These are phyloP conservation scores for Bucorvus abyssinicus DNA, from an alignment of 2,797 vertebrate species.

Conservation along the genomic window DNA sequence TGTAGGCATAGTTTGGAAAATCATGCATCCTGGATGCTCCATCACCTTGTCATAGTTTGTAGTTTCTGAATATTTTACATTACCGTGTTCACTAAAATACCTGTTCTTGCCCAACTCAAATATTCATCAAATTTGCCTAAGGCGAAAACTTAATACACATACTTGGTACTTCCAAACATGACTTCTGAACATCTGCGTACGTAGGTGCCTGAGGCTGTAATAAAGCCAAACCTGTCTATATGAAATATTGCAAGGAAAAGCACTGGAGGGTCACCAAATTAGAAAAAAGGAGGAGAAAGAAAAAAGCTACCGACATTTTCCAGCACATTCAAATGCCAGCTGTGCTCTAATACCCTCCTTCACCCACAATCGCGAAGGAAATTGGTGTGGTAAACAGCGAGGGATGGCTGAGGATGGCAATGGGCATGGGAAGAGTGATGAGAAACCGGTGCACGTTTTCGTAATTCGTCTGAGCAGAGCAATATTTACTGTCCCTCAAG, in stretches of 20 bases:
- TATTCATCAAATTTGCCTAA: not conserved
- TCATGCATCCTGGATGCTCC: not conserved
- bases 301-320: not conserved
- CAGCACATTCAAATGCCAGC: not conserved
- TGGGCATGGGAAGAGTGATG: not conserved
- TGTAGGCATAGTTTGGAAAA: not conserved
- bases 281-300: not conserved
- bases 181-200: not conserved
- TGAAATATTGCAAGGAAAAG: constrained; percentile 9
- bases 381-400: not conserved
- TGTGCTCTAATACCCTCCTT: not conserved
- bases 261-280: not conserved
- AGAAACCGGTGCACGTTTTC: not conserved
- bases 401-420: not conserved
- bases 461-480: not conserved
- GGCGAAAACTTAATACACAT: not conserved
- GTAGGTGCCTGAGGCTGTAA: not conserved
- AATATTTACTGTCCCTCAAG: not conserved
- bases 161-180: constrained; percentile 1
- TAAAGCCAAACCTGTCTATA: constrained; percentile 17
- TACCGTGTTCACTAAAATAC: not conserved
- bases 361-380: not conserved
- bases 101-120: not conserved
- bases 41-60: not conserved
- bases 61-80: not conserved